A percentile compares a stretch with the other conserved stretches of the same genome.
Evolutionary conservation across 1,140 invertebrate genomes (phyloP).

Genomic region (Drosophila sp.): DNA sequence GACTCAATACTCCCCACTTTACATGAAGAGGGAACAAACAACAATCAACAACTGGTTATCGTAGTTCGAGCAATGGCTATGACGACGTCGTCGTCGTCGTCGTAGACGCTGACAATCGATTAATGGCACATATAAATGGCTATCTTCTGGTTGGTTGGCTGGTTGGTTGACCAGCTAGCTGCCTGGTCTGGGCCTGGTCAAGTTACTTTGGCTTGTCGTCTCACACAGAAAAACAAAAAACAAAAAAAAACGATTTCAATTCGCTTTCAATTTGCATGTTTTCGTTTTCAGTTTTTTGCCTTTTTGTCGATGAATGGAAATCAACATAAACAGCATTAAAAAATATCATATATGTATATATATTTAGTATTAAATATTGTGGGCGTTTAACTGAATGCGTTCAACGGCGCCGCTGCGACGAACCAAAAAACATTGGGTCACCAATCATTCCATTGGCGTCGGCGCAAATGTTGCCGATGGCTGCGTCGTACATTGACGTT

Average conservation of each 20-base stretch:
- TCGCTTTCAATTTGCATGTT: constrained; percentile 79
- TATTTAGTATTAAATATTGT: constrained; percentile 55
- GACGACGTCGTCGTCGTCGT: constrained; percentile 46
- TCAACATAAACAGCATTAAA: constrained; percentile 66
- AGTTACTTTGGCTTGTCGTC: constrained; percentile 28
- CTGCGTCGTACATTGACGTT: constrained; percentile 70
- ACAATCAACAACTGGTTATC: constrained; percentile 61
- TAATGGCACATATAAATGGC: constrained; percentile 79
- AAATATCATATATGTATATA: constrained; percentile 26
- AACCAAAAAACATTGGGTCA: constrained; percentile 53
- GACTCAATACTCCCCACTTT: not conserved
- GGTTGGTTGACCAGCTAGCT: constrained; percentile 42
- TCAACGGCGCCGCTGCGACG: constrained; percentile 67
- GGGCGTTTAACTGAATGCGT: constrained; percentile 73
- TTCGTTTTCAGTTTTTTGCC: constrained; percentile 37
- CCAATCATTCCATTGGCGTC: constrained; percentile 51
- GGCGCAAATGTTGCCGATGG: constrained; percentile 51
- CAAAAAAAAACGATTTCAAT: constrained; percentile 48
- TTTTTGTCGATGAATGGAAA: constrained; percentile 66
- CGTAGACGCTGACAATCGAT: constrained; percentile 72
- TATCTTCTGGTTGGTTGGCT: constrained; percentile 72
- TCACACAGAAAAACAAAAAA: constrained; percentile 9
- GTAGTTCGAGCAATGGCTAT: constrained; percentile 50
- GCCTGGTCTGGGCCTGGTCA: constrained; percentile 25
- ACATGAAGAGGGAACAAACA: not conserved